A percentile compares a stretch with the other conserved stretches of the same genome.
Conservation (phyloP, 1,140 invertebrate species). For the Cotesia glomerata region DNA sequence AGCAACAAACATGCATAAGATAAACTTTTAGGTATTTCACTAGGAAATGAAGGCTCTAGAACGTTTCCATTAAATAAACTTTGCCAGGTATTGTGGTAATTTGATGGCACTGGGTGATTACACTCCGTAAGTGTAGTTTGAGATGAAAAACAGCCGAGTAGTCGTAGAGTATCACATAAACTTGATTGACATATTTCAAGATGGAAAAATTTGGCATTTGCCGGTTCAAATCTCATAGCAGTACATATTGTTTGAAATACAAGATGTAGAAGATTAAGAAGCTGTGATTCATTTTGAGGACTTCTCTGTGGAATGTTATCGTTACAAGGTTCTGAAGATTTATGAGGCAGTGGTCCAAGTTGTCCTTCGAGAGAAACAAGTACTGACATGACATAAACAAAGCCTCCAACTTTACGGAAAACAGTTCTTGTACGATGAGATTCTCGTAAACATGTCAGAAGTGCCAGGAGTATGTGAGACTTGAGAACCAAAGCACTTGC, state of each 20-base stretch:
- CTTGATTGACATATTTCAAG: slow-evolving; percentile 94
- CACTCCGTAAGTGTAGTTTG: slow-evolving; percentile 64
- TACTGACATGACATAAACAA: slow-evolving; percentile 96
- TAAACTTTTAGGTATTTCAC: slow-evolving; percentile 72
- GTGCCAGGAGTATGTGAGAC: slow-evolving; percentile 88
- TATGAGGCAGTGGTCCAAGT: slow-evolving; percentile 61
- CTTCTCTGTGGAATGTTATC: slow-evolving; percentile 46
- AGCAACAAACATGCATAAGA: slow-evolving; percentile 81
- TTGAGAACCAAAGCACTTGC: slow-evolving; percentile 82
- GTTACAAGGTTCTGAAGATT: slow-evolving; percentile 54
- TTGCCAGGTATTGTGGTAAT: slow-evolving; percentile 58
- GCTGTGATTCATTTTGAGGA: slow-evolving; percentile 59
- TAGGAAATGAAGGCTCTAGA: slow-evolving; percentile 69
- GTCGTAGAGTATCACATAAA: slow-evolving; percentile 87
- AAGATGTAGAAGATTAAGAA: slow-evolving; percentile 79
- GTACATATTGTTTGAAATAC: slow-evolving; percentile 96
- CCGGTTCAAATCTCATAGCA: slow-evolving; percentile 98
- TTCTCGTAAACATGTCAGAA: slow-evolving; percentile 87
- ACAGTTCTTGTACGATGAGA: slow-evolving; percentile 95
- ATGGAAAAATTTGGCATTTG: slow-evolving; percentile 98
- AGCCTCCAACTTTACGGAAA: slow-evolving; percentile 97
- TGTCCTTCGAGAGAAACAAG: slow-evolving; percentile 91
- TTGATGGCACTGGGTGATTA: slow-evolving; percentile 52
- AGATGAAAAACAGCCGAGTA: slow-evolving; percentile 88
- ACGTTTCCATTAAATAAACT: slow-evolving; percentile 77